Evolutionary conservation across 1,140 invertebrate species (phyloP), one percentile per base, ranked within the genome.

Genomic region (Scaptomyza pallida): DNA sequence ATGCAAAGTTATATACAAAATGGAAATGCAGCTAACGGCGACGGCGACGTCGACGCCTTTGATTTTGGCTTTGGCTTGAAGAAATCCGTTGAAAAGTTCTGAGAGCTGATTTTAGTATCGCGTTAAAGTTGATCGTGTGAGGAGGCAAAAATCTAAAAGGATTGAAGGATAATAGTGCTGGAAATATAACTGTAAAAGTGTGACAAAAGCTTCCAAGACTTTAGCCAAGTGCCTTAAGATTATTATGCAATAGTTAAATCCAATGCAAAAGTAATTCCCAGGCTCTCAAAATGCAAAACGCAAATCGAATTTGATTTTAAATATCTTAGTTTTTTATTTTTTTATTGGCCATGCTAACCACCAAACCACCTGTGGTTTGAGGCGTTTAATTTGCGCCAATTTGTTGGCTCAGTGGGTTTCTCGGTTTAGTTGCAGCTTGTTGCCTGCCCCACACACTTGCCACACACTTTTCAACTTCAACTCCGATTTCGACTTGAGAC

Each of bases 301-400:
- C 74, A 82, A 85, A 80, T 83, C 72, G 76, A 83, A 77, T 80
- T 83, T 80, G 76, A 85, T 80, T 82, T 74, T 77, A 80, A 68
- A 60, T 82, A 56, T 78, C 65, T 73, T 26, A 5, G 21, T 21
- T 26, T 26, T 2, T 30, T 8, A 51, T 70, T 70, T 51, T 75
- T 35, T 57, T 74, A 63, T 59, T 19, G 17, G 35, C 17, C 59
- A 50, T 54, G 41, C 17, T 19, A n/a, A n/a, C n/a, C n/a, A n/a
- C 6, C 26, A 74, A 2, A 5, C 79, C 79, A 83, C 79, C 79
- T 83, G 79, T 68, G 75, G 65, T 52, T 72, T 41, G 44, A 33
- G 44, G 44, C 43, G 59, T 59, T 76, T 76, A 85, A 85, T 85
- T 85, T 79, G 72, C 78, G 68, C 61, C 79, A 85, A 83, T 83